phyloP scores from a whole-genome alignment of 2,113 vertebrate species.

The Oryzias melastigma region DNA sequence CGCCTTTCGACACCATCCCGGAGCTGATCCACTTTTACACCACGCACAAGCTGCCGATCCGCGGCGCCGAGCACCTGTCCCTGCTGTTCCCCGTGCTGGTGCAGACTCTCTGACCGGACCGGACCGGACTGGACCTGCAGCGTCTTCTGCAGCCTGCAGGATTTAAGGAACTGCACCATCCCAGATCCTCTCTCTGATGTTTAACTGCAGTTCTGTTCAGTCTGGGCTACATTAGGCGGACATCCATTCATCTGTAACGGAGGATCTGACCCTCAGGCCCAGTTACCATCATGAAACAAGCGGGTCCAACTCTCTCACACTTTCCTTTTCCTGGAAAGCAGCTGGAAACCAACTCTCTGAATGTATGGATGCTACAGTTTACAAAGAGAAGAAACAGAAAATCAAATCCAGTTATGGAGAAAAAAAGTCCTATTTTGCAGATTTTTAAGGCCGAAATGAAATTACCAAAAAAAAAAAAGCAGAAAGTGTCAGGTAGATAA shows the following conservation, averaged over 20 bases:
- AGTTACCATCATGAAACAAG: slow-evolving; percentile 19
- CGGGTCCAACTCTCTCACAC: background rate
- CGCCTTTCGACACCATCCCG: slow-evolving; percentile 92
- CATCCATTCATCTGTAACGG: slow-evolving; percentile 49
- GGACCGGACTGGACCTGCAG: slow-evolving; percentile 66
- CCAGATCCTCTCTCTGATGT: slow-evolving; percentile 9
- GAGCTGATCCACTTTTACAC: slow-evolving; percentile 97
- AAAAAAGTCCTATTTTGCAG: slow-evolving; percentile 32
- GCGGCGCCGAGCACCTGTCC: slow-evolving; percentile 94
- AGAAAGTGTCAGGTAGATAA: slow-evolving; percentile 5
- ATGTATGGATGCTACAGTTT: slow-evolving; percentile 26
- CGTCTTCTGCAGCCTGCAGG: slow-evolving; percentile 18
- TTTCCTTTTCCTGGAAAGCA: slow-evolving; percentile 15
- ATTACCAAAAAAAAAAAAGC: slow-evolving; percentile 4
- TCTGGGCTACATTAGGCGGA: slow-evolving; percentile 38
- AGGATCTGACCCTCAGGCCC: slow-evolving; percentile 47
- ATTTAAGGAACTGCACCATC: slow-evolving; percentile 29
- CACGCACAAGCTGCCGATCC: slow-evolving; percentile 93
- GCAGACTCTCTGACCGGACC: slow-evolving; percentile 89
- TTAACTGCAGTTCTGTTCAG: slow-evolving; percentile 38
- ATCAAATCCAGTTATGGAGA: slow-evolving; percentile 14
- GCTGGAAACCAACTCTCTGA: slow-evolving; percentile 21
- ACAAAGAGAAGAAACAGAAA: slow-evolving; percentile 25
- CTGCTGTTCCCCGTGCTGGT: slow-evolving; percentile 95
- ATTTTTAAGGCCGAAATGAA: slow-evolving; percentile 38